These are phyloP conservation scores for Cyphomyrus discorhynchus DNA, from an alignment of 2,113 vertebrate genomes.

Conservation along the genomic window DNA sequence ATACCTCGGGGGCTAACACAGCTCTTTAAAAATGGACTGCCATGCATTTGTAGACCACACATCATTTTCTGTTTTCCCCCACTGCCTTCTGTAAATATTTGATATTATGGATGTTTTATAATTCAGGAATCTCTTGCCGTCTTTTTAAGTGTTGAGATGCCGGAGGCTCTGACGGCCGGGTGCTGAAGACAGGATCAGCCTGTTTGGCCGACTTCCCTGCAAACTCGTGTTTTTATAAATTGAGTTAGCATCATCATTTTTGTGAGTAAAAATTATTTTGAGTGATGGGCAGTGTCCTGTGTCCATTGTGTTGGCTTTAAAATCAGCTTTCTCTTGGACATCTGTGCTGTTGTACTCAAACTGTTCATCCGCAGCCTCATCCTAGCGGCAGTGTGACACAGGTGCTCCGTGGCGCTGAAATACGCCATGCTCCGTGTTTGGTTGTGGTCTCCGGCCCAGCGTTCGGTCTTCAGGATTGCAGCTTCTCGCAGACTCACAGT, in stretches of 20 bases:
- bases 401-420: background rate
- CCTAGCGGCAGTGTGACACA: background rate
- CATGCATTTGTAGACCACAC: background rate
- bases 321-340: background rate
- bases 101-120: background rate
- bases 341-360: background rate
- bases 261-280: background rate
- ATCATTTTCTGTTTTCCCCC: background rate
- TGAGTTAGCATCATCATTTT: background rate
- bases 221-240: background rate
- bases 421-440: background rate
- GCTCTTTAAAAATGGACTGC: background rate
- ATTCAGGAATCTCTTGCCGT: background rate
- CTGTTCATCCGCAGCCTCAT: background rate
- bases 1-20: background rate
- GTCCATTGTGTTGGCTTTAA: background rate
- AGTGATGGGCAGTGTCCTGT: background rate
- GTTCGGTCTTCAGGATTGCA: background rate
- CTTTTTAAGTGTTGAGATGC: background rate
- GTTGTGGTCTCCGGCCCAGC: background rate
- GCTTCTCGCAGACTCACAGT: background rate
- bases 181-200: background rate
- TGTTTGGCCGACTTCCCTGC: background rate
- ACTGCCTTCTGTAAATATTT: slow-evolving; percentile 2
- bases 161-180: background rate